Evolutionary conservation across 2,113 vertebrate species (phyloP), one percentile per base, ranked within the genome.

Genomic region (Passer montanus): DNA sequence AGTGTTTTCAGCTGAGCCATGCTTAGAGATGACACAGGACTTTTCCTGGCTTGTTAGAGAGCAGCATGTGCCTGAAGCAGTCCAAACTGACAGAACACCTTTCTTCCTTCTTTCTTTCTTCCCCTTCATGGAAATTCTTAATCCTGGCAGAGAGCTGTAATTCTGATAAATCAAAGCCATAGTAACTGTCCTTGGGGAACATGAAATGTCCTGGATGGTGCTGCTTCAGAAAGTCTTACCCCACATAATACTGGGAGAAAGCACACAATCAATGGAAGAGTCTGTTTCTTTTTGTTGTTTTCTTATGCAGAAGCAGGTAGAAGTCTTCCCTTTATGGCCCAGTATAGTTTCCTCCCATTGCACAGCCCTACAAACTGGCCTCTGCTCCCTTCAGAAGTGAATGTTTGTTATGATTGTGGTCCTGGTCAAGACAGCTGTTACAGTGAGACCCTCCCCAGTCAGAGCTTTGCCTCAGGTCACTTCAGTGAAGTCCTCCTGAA

Each of bases 1-100:
- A 33, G 30, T 50, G n/a, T 91, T 89, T 90, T 87, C 92, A 82
- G 89, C 83, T 90, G 91, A 63, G 59, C 44, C 47, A 43, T 82
- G 77, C 67, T 87, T 82, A 49, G 53, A 72, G 52, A 73, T 80
- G 62, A 50, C 75, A 69, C 86, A 84, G 81, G 78, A 89, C 24
- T 89, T 68, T 62, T 41, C 56, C 63, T 94, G 84, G 62, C 76
- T 64, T 87, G 28, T 44, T 70, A 56, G 5, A 18, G 64, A 94
- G 74, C 60, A 75, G 69, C 47, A 20, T 21, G 63, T 89, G 77
- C 68, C 76, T 92, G 79, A 69, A 90, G 86, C 50, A 76, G 52
- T 67, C 58, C 63, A 66, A 83, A 70, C 56, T 44, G 23, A 43
- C 52, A 75, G 56, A 89, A 85, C n/a, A 49, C 24, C 23, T 91